Percentiles rank a stretch among this genome's conserved stretches.
Conservation (phyloP, 2,113 vertebrate species). For the Hippopotamus amphibius region DNA sequence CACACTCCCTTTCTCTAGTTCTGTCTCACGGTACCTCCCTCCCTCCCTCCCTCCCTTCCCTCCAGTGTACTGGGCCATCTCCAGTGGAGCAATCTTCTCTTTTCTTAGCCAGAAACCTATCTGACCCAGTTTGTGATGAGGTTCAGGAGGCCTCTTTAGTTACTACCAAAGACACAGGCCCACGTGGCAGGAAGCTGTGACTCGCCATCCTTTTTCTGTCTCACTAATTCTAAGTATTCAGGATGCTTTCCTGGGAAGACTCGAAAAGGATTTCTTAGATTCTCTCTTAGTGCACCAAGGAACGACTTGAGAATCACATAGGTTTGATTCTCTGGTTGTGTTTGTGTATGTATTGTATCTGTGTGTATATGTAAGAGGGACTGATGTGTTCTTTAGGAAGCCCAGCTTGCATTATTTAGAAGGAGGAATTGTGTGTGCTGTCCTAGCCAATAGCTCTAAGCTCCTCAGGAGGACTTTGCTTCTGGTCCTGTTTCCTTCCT, state of each 20-base stretch:
- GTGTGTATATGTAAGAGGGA: too few species aligned
- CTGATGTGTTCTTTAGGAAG: not conserved
- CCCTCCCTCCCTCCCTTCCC: not conserved
- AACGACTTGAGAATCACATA: not conserved
- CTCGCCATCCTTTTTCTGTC: not conserved
- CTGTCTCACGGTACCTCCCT: not conserved
- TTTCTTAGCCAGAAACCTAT: slow-evolving; percentile 2
- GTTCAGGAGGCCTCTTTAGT: not conserved
- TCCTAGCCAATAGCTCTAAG: not conserved
- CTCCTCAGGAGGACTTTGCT: not conserved
- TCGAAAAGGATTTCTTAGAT: not conserved
- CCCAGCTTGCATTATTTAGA: not conserved
- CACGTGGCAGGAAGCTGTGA: not conserved
- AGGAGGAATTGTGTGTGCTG: not conserved
- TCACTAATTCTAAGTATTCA: not conserved
- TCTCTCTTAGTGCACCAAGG: not conserved
- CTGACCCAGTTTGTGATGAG: not conserved
- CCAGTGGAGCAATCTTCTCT: not conserved
- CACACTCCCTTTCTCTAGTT: not conserved
- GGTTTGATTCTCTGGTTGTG: not conserved
- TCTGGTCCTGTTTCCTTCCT: slow-evolving; percentile 12
- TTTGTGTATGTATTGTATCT: not conserved
- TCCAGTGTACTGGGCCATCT: not conserved
- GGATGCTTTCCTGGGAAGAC: not conserved
- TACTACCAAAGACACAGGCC: not conserved